Evolutionary conservation across 1,140 invertebrate species (phyloP).

Genomic region (Cecropterus lyciades): DNA sequence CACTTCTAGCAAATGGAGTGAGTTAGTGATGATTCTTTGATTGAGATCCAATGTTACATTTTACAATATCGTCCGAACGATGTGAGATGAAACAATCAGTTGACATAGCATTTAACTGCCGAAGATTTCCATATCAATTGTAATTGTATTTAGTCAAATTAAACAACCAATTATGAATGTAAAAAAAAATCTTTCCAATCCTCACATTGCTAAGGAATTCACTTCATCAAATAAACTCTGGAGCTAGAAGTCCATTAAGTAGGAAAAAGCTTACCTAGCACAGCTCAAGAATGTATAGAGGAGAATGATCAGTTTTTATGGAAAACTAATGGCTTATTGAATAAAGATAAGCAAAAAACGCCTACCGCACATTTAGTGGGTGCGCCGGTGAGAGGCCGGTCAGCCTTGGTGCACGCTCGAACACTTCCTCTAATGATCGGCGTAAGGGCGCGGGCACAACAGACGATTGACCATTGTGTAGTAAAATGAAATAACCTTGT

Average conservation of each 20-base stretch:
- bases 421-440: constrained; percentile 61
- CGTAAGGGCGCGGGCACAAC: constrained; percentile 19
- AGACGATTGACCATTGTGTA: neutral
- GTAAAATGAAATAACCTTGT: too few relatives aligned
- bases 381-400: constrained; percentile 64
- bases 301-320: constrained; percentile 34
- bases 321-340: constrained; percentile 36
- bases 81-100: too few relatives aligned
- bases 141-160: too few relatives aligned
- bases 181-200: too few relatives aligned
- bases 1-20: neutral
- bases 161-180: too few relatives aligned
- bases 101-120: too few relatives aligned
- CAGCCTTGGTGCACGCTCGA: constrained; percentile 59
- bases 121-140: too few relatives aligned
- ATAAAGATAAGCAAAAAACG: constrained; percentile 39
- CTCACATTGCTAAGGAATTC: constrained; percentile 8
- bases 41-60: too few relatives aligned
- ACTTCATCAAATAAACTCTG: constrained; percentile 20
- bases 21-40: neutral
- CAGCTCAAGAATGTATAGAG: constrained; percentile 26
- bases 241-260: constrained; percentile 4
- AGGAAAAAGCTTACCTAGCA: constrained; percentile 15
- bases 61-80: too few relatives aligned
- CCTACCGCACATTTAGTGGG: constrained; percentile 43